phyloP scores from a whole-genome alignment of 37 sponge, comb jelly and placozoan species.

The Tethya wilhelma region DNA sequence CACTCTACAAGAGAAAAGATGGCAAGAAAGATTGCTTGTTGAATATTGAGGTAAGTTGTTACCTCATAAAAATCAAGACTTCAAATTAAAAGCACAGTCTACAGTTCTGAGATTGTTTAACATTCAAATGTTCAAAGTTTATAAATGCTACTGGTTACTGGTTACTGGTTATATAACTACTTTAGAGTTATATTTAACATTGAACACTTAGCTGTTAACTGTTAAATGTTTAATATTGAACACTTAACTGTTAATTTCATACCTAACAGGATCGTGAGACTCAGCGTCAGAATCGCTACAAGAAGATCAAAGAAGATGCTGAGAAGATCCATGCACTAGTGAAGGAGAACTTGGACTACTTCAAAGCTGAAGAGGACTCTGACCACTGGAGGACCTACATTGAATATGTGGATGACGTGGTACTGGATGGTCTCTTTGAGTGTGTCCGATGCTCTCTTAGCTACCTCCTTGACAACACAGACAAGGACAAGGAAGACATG shows the following conservation, averaged over 20 bases:
- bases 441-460: conserved; percentile 88
- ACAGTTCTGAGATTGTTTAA: too few species aligned
- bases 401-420: conserved; percentile 96
- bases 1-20: conserved; percentile 91
- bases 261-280: conserved; percentile 79
- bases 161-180: too few species aligned
- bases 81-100: too few species aligned
- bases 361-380: conserved; percentile 84
- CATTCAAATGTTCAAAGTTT: too few species aligned
- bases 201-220: too few species aligned
- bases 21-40: conserved; percentile 79
- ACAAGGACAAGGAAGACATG: conserved; percentile 50
- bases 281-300: conserved; percentile 66
- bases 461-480: conserved; percentile 90
- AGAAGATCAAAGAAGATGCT: conserved; percentile 67
- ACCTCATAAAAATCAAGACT: too few species aligned
- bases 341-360: conserved; percentile 78
- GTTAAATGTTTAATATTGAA: too few species aligned
- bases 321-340: conserved; percentile 86
- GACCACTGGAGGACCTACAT: conserved; percentile 89
- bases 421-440: conserved; percentile 96
- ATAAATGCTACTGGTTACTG: too few species aligned
- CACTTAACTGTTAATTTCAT: too few species aligned
- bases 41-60: conserved; percentile 85
- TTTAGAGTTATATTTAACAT: too few species aligned